Percentiles rank a stretch among this genome's conserved stretches.
Conservation (phyloP, 2,888 invertebrate species). For the Aporophyla nigra region DNA sequence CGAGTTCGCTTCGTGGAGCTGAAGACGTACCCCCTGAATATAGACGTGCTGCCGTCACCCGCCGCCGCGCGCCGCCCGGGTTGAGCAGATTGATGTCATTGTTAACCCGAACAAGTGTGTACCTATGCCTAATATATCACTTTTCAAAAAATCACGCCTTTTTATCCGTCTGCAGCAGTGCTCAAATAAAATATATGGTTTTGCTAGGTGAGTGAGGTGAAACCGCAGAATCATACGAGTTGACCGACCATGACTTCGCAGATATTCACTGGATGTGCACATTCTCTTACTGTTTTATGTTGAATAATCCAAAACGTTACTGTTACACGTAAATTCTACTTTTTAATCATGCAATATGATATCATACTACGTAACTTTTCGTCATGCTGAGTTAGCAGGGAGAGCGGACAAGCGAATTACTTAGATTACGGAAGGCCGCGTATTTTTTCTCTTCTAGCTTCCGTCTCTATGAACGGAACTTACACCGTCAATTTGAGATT, state of each 20-base stretch:
- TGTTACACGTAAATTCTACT: conserved; percentile 13
- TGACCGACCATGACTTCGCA: not conserved
- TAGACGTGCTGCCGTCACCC: too few relatives aligned
- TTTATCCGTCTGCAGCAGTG: not conserved
- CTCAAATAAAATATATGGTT: too few relatives aligned
- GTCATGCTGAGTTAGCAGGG: conserved; percentile 46
- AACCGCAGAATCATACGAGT: not conserved
- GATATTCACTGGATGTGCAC: not conserved
- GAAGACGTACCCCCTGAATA: too few relatives aligned
- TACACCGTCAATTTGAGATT: not conserved
- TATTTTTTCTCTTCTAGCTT: not conserved
- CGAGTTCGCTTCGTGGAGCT: too few relatives aligned
- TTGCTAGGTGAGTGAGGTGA: not conserved
- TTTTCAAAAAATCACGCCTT: not conserved
- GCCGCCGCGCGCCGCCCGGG: too few relatives aligned
- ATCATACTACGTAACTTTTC: conserved; percentile 37
- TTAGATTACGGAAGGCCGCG: conserved; percentile 32
- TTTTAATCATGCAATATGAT: conserved; percentile 40
- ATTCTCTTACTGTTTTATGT: conserved; percentile 24
- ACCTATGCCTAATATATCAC: not conserved
- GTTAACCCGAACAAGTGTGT: not conserved
- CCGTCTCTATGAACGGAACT: not conserved
- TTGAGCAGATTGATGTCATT: not conserved
- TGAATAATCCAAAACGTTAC: conserved; percentile 23
- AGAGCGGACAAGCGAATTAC: conserved; percentile 28